phyloP scores from a whole-genome alignment of 2,797 vertebrate genomes.

The Loriculus beryllinus region DNA sequence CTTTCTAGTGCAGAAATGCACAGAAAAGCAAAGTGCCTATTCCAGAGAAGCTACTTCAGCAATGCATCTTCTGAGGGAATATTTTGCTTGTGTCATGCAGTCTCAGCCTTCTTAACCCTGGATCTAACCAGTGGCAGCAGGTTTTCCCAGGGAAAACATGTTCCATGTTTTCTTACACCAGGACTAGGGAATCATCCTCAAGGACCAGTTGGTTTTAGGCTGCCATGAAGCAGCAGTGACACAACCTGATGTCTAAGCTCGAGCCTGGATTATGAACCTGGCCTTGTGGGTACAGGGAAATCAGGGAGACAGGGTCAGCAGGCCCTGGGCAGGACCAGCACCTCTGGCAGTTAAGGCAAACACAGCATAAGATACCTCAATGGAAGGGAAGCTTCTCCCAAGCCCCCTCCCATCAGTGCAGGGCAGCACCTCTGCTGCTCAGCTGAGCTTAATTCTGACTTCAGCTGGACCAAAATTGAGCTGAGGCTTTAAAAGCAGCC shows the following conservation, averaged over 20 bases:
- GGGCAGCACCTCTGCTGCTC: not conserved
- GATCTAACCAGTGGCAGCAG: accelerated
- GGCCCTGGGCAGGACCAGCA: not conserved
- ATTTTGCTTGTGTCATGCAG: not conserved
- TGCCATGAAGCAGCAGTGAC: accelerated
- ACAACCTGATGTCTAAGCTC: not conserved
- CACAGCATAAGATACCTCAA: not conserved
- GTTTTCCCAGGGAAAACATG: not conserved
- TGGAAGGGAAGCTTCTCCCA: not conserved
- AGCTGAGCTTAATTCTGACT: not conserved
- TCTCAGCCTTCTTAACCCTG: not conserved
- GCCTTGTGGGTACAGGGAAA: not conserved
- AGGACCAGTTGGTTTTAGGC: not conserved
- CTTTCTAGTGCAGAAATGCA: not conserved
- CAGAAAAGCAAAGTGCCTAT: not conserved
- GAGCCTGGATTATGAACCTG: not conserved
- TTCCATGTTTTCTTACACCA: not conserved
- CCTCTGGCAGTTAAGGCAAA: not conserved
- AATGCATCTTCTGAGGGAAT: not conserved
- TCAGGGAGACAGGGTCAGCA: not conserved
- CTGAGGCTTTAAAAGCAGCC: not conserved
- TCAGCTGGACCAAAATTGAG: no score
- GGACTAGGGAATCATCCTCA: accelerated
- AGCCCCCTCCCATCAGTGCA: not conserved
- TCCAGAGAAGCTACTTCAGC: not conserved